Percentiles rank a stretch among this genome's conserved stretches.
Conservation (phyloP, 1,140 invertebrate genomes). For the Wiebesia pumilae region DNA sequence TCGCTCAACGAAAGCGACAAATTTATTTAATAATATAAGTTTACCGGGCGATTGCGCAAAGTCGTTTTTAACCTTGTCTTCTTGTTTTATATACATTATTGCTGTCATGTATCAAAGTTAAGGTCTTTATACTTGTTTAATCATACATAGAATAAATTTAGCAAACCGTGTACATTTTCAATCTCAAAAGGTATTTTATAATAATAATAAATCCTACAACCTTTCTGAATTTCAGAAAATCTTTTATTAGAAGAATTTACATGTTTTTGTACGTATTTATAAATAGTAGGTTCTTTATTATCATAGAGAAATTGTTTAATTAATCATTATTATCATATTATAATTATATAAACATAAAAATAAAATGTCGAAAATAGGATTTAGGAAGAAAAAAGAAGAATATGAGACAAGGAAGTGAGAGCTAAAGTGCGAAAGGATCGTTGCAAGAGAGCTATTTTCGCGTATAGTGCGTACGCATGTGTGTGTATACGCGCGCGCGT, state of each 20-base stretch:
- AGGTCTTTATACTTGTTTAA: constrained; percentile 18
- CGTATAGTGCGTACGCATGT: neutral
- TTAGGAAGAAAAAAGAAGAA: neutral
- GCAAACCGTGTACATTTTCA: neutral
- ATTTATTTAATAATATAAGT: constrained; percentile 43
- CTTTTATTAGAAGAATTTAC: neutral
- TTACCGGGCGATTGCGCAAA: constrained; percentile 41
- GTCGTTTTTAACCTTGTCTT: constrained; percentile 35
- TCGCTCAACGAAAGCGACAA: constrained; percentile 12
- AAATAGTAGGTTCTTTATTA: neutral
- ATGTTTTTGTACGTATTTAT: neutral
- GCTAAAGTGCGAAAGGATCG: neutral
- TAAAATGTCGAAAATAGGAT: neutral
- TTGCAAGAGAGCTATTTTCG: neutral
- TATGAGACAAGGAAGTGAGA: neutral
- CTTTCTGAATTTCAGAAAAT: neutral
- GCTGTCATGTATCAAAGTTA: constrained; percentile 38
- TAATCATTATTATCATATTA: neutral
- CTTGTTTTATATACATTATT: constrained; percentile 44
- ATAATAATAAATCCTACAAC: neutral
- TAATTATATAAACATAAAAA: neutral
- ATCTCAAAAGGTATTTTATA: constrained; percentile 13
- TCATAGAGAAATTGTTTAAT: neutral
- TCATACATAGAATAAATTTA: constrained; percentile 21
- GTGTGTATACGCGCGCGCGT: neutral